Conservation (phyloP, 1,140 invertebrate species). For the Steinernema feltiae region DNA sequence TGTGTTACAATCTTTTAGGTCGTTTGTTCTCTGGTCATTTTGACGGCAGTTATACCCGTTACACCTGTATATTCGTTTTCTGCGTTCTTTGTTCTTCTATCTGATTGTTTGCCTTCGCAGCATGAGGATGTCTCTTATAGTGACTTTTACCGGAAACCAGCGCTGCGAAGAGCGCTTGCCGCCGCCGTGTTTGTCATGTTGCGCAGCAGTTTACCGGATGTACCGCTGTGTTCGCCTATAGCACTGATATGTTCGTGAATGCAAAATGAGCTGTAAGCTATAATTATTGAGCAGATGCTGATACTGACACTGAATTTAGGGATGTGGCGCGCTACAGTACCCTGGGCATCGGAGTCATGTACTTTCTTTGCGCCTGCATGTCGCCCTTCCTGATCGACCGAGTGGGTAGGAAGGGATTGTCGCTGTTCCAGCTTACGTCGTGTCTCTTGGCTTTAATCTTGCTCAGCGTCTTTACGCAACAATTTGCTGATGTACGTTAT, state of each 20-base stretch:
- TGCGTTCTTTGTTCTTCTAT: too few species aligned
- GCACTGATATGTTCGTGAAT: conserved; percentile 56
- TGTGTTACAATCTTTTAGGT: too few species aligned
- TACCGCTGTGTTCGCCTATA: conserved; percentile 53
- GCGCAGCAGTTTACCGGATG: conserved; percentile 57
- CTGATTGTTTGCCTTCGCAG: too few species aligned
- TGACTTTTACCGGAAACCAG: conserved; percentile 42
- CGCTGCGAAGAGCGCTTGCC: conserved; percentile 44
- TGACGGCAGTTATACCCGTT: too few species aligned
- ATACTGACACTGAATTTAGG: conserved; percentile 27
- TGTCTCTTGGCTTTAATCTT: conserved; percentile 45
- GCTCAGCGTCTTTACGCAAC: conserved; percentile 47
- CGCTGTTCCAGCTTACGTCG: conserved; percentile 48
- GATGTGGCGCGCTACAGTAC: conserved; percentile 47
- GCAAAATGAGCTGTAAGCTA: conserved; percentile 43
- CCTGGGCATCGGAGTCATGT: conserved; percentile 52
- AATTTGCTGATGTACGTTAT: conserved; percentile 27
- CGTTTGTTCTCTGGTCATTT: too few species aligned
- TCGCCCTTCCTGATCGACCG: conserved; percentile 54
- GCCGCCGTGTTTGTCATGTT: conserved; percentile 54
- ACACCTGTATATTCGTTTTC: too few species aligned
- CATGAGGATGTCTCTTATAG: conserved; percentile 30
- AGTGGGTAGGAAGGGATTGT: conserved; percentile 42
- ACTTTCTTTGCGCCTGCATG: conserved; percentile 52
- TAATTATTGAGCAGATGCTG: background rate